A percentile compares a stretch with the other conserved stretches of the same genome.
Conservation (phyloP, 2,113 vertebrate species). For the Trematocara stigmaticum region DNA sequence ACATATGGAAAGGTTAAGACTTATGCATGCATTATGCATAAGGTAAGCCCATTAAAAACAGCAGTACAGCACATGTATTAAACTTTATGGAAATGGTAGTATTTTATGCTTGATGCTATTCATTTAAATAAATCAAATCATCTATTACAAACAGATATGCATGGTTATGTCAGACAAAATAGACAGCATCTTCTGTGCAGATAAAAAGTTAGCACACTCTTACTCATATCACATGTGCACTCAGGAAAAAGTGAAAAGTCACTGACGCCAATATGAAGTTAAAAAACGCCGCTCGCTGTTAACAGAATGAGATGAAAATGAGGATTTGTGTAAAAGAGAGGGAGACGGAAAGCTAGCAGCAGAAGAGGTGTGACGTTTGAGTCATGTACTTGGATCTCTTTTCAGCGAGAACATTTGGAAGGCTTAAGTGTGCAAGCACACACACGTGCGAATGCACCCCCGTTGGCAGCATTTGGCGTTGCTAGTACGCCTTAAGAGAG, state of each 20-base stretch:
- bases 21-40: neutral
- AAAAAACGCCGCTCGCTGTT: neutral
- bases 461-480: conserved; percentile 7
- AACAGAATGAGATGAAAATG: conserved; percentile 24
- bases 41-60: neutral
- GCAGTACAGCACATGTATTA: fast-evolving
- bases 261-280: conserved; percentile 15
- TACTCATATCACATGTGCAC: neutral
- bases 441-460: conserved; percentile 9
- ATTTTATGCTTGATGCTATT: neutral
- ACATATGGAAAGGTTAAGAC: neutral
- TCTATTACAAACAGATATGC: neutral
- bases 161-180: neutral
- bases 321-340: conserved; percentile 27
- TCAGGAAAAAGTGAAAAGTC: neutral
- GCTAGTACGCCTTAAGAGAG: conserved; percentile 24
- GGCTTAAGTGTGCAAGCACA: conserved; percentile 51
- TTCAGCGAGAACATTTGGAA: conserved; percentile 65
- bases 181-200: neutral
- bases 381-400: conserved; percentile 65
- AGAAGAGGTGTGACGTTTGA: conserved; percentile 68
- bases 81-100: neutral
- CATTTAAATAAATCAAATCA: neutral
- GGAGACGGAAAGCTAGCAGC: conserved; percentile 44
- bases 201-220: neutral